phyloP scores from a whole-genome alignment of 2,797 vertebrate genomes.

The Chelidonichthys spinosus region DNA sequence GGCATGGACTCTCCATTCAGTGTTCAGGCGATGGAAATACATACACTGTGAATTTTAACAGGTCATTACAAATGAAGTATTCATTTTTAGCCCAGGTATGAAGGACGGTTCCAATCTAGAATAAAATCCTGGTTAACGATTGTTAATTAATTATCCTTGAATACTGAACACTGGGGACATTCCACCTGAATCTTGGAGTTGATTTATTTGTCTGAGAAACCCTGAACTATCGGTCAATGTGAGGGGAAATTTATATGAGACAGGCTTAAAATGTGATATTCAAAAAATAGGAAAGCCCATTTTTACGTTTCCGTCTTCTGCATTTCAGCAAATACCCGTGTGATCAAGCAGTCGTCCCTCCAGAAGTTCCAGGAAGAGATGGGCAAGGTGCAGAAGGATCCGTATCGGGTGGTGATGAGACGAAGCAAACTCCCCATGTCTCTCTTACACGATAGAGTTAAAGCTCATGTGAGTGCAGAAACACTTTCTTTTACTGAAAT shows the following conservation, averaged over 20 bases:
- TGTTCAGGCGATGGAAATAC: neutral
- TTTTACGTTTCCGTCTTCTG: neutral
- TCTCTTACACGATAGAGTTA: constrained; percentile 91
- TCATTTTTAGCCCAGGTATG: no score
- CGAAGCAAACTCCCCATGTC: constrained; percentile 97
- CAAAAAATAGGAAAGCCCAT: neutral
- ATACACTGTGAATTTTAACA: neutral
- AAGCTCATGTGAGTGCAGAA: constrained; percentile 90
- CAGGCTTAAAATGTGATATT: neutral
- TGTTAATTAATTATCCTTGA: no score
- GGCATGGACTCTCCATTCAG: neutral
- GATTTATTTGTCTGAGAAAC: neutral
- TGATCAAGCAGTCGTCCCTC: constrained; percentile 96
- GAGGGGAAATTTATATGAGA: neutral
- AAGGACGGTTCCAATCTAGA: no score
- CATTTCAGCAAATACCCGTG: constrained; percentile 93
- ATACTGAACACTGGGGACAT: no score
- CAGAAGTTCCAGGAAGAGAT: constrained; percentile 99
- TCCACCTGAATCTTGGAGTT: no score
- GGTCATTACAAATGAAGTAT: no score
- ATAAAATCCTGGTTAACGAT: no score
- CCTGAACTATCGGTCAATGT: neutral
- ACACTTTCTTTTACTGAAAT: neutral
- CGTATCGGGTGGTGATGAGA: constrained; percentile 96
- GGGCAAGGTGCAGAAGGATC: constrained; percentile 92